Percentiles rank a stretch among this genome's conserved stretches.
Conservation (phyloP, 2,797 vertebrate species). For the Aulostomus chinensis region DNA sequence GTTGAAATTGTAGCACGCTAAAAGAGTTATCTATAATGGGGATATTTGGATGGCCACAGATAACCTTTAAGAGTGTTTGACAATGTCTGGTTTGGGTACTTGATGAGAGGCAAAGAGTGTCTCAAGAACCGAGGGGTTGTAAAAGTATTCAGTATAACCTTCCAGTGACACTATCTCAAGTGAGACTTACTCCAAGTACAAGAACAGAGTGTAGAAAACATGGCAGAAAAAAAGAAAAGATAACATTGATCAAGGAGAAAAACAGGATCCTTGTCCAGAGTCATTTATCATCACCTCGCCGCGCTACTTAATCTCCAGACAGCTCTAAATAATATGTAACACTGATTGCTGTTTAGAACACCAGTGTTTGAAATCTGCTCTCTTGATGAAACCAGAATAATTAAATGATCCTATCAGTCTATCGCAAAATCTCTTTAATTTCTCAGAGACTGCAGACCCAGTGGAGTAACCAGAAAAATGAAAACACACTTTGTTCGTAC, state of each 20-base stretch:
- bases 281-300: conserved; percentile 61
- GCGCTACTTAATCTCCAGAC: conserved; percentile 38
- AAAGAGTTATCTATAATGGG: conserved; percentile 39
- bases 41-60: conserved; percentile 46
- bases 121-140: conserved; percentile 54
- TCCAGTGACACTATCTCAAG: conserved; percentile 76
- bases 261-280: conserved; percentile 53
- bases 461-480: conserved; percentile 2
- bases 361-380: conserved; percentile 17
- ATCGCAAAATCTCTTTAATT: conserved; percentile 8
- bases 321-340: conserved; percentile 30
- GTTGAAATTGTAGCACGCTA: conserved; percentile 17
- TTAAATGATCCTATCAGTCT: conserved; percentile 42
- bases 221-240: conserved; percentile 49
- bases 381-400: conserved; percentile 36
- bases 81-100: conserved; percentile 57
- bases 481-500: background rate
- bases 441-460: background rate
- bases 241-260: conserved; percentile 76
- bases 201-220: conserved; percentile 50
- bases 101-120: conserved; percentile 60
- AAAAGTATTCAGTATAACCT: conserved; percentile 63
- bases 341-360: conserved; percentile 40
- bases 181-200: conserved; percentile 66
- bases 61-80: conserved; percentile 61